Base-by-base conservation (phyloP, 2,113 vertebrate species). In the Triplophysa siluroides region DNA sequence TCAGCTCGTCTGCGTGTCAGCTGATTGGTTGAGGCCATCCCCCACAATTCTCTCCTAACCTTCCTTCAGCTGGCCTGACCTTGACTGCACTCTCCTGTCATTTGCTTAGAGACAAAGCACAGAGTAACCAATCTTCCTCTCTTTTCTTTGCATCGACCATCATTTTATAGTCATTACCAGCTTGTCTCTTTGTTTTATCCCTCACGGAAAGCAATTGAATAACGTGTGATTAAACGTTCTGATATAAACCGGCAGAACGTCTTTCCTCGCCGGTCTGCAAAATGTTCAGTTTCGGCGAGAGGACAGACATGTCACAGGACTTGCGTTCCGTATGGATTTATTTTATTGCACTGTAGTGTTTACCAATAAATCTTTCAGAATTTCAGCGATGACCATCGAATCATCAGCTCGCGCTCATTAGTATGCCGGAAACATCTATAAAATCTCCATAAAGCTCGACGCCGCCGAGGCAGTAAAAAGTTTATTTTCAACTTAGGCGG, bases 361-460 rank as follows among this genome's bases (percentile, higher is more conserved):
- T 58, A 79, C 83, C 67, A 41, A 80, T 81, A 84, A 81, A 86
- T 85, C 79, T 79, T 73, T 78, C 19, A 43, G 58, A 84, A 75
- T 74, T 65, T 80, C 23, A 29, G 76, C 68, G 81, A 70, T 58
- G 66, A 77, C 75, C 81, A 69, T 72, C 72, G 66, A 79, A 76
- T 83, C 56, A 45, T 81, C 64, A 81, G 41, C 70, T 43, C 0
- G 11, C 7, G 52, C 58, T 76, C 62, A 85, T 85, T 83, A 81
- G 79, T 78, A 83, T 79, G 43, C 83, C 2, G 8, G 54, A 76
- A 76, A 47, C 66, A 62, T 65, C 65, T 67, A 60, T 62, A 62
- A 81, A 77, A 81, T 81, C 81, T 84, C 81, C 83, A 82, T 80
- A 76, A 81, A 84, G 71, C 50, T 52, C 38, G 61, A 23, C 61